Base-by-base conservation (phyloP, 2,797 vertebrate species). In the Lindbergichthys nudifrons region DNA sequence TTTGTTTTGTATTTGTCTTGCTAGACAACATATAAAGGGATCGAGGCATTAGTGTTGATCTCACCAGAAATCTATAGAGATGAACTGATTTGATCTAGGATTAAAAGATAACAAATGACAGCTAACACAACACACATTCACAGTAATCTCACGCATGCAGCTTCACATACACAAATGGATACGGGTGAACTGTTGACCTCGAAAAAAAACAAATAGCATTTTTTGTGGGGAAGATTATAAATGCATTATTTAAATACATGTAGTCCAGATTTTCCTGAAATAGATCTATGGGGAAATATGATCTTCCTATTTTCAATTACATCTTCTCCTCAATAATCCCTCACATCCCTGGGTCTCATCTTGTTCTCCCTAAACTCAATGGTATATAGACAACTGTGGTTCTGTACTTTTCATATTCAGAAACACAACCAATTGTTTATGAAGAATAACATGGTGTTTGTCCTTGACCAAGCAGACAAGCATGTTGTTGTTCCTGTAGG, bases 231-330 rank as follows among this genome's bases (percentile, higher is more conserved):
- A 60, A 80, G 78, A 88, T 88, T 80, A 80, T 23, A 82, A 71
- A 81, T 85, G 50, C 65, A 83, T 85, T 79, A 84, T 89, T 88
- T 73, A 82, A 79, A 68, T 75, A 82, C 36, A 78, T 78, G 83
- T 69, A 73, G 64, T 81, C 50, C 66, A 79, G 71, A 81, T 68
- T 75, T 75, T 68, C 54, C 71, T 68, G 71, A 84, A 84, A 87
- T 48, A 43, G 69, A 90, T 82, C 81, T 16, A 23, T 15, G 61
- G n/a, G 6, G 66, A 78, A 79, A 85, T 77, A 81, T 21, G 53
- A 85, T 71, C 81, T 53, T 81, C 71, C 66, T 72, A 78, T 82
- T 92, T 90, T 77, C 79, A 88, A 85, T 85, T 74, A 83, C 75
- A 87, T 87, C 62, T 64, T 14, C 62, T 79, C 80, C 70, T 77